phyloP scores from a whole-genome alignment of 1,140 invertebrate species.

The Hyposmocoma kahamanoa region DNA sequence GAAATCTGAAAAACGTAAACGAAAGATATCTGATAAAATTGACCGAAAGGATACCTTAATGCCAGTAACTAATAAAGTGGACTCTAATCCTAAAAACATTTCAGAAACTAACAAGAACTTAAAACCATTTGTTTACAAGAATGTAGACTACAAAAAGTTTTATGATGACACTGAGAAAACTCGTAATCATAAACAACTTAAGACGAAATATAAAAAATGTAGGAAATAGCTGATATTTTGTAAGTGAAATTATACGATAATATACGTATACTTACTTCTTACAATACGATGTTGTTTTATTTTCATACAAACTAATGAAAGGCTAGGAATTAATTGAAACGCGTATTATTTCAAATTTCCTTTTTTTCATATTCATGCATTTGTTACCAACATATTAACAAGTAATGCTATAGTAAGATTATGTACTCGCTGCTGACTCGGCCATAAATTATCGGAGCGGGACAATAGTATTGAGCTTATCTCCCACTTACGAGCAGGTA shows the following conservation, averaged over 20 bases:
- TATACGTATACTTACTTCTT: conserved; percentile 1
- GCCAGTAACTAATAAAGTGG: conserved; percentile 9
- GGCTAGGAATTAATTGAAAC: too few relatives aligned
- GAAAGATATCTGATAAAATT: conserved; percentile 32
- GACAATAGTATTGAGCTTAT: too few relatives aligned
- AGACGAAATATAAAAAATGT: conserved; percentile 37
- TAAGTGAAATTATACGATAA: conserved; percentile 20
- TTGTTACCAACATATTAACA: too few relatives aligned
- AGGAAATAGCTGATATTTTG: conserved; percentile 28
- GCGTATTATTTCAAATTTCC: too few relatives aligned
- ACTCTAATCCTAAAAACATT: conserved; percentile 14
- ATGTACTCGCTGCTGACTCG: too few relatives aligned
- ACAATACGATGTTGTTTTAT: neutral
- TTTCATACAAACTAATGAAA: too few relatives aligned
- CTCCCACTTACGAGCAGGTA: too few relatives aligned
- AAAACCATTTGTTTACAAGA: conserved; percentile 35
- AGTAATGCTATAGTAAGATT: too few relatives aligned
- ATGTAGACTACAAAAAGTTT: conserved; percentile 42
- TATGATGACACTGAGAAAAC: conserved; percentile 28
- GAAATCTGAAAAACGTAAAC: conserved; percentile 27
- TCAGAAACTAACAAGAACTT: conserved; percentile 16
- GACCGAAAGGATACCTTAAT: conserved; percentile 12
- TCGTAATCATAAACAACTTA: conserved; percentile 30
- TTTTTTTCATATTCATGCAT: too few relatives aligned
- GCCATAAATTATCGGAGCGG: too few relatives aligned